These are phyloP conservation scores for Tipula unca DNA, from an alignment of 2,888 invertebrate genomes.

Conservation along the genomic window DNA sequence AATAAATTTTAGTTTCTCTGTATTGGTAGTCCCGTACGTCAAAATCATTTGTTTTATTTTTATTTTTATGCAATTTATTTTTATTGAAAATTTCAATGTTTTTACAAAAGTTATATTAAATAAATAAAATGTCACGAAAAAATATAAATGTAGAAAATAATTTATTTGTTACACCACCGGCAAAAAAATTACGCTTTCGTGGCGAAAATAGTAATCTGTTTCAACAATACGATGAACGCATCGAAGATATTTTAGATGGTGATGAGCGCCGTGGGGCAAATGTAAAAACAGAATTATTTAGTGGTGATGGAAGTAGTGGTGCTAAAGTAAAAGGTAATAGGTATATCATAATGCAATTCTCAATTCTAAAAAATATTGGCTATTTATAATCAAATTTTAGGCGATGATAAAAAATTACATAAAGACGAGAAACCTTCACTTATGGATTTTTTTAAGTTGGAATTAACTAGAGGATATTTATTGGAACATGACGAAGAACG, in stretches of 20 bases:
- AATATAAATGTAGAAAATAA: slow-evolving; percentile 25
- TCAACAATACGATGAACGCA: slow-evolving; percentile 29
- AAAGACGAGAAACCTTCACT: slow-evolving; percentile 32
- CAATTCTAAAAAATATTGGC: no score
- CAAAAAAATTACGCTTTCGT: slow-evolving; percentile 45
- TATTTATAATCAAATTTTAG: slow-evolving; percentile 21
- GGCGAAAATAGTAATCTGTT: slow-evolving; percentile 37
- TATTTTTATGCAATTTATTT: not conserved
- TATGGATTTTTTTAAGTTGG: slow-evolving; percentile 69
- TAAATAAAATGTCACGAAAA: slow-evolving; percentile 28
- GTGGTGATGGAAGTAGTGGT: slow-evolving; percentile 23
- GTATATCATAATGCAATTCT: not conserved
- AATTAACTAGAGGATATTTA: slow-evolving; percentile 86
- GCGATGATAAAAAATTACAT: not conserved
- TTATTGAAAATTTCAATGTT: not conserved
- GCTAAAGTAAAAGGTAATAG: slow-evolving; percentile 14
- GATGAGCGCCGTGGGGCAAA: not conserved
- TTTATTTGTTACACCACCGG: slow-evolving; percentile 29
- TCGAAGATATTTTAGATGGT: slow-evolving; percentile 33
- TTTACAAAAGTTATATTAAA: slow-evolving; percentile 1
- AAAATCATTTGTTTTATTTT: slow-evolving; percentile 19
- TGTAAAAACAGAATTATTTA: slow-evolving; percentile 25
- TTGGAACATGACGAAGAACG: slow-evolving; percentile 92
- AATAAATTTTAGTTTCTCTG: not conserved
- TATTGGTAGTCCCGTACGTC: not conserved